Evolutionary conservation across 2,113 vertebrate species (phyloP).

Genomic region (Oreochromis tanganicae): DNA sequence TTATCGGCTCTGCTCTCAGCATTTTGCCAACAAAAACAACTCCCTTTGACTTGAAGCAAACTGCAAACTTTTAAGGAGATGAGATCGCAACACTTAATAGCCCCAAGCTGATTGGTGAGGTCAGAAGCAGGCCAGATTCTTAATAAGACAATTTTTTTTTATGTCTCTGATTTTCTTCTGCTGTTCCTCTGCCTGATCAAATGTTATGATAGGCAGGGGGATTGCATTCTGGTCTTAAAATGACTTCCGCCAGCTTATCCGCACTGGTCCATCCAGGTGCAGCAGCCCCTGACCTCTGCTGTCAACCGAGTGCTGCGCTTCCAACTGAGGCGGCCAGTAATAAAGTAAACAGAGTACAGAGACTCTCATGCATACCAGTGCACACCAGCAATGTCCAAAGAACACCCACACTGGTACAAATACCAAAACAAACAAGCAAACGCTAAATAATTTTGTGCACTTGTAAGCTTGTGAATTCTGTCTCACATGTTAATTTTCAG

Average conservation of each 20-base stretch:
- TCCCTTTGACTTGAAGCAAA: not conserved
- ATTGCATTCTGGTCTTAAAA: not conserved
- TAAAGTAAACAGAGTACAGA: slow-evolving; percentile 10
- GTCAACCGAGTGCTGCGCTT: not conserved
- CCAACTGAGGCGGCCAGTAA: not conserved
- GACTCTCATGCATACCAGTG: not conserved
- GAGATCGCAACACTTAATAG: not conserved
- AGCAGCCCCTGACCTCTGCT: slow-evolving; percentile 26
- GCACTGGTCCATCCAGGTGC: not conserved
- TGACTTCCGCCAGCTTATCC: not conserved
- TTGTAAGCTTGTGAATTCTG: not conserved
- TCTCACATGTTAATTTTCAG: not conserved
- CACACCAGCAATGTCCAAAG: not conserved
- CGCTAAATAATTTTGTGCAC: not conserved
- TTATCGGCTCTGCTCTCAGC: not conserved
- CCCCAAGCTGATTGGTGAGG: not conserved
- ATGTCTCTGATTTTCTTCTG: not conserved
- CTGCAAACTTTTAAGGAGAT: slow-evolving; percentile 35
- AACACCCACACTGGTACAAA: not conserved
- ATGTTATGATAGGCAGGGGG: not conserved
- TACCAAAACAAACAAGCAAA: not conserved
- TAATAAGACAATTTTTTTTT: not conserved
- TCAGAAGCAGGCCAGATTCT: not conserved
- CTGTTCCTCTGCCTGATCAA: not conserved
- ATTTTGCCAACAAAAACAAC: slow-evolving; percentile 27